Conservation (phyloP, 2,888 invertebrate species). For the Nomada hirtipes region DNA sequence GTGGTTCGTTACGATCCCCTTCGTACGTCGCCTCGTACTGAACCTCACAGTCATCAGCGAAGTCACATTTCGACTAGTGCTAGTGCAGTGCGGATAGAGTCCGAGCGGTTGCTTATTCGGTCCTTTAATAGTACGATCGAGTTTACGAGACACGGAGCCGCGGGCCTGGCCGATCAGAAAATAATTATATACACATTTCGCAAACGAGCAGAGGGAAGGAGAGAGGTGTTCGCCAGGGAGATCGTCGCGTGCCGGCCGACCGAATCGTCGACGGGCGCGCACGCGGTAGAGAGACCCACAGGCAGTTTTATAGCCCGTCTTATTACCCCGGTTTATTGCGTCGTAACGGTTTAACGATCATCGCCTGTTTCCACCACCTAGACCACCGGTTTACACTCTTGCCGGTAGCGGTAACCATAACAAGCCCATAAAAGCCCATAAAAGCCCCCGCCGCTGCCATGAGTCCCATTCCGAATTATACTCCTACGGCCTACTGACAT, state of each 20-base stretch:
- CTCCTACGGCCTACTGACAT: constrained; percentile 79
- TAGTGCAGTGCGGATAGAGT: constrained; percentile 80
- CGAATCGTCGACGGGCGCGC: constrained; percentile 72
- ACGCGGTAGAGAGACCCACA: constrained; percentile 76
- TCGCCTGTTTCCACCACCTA: constrained; percentile 71
- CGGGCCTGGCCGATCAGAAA: constrained; percentile 45
- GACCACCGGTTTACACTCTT: constrained; percentile 67
- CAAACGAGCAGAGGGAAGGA: constrained; percentile 33
- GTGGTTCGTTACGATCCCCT: constrained; percentile 83
- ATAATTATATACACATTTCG: constrained; percentile 28
- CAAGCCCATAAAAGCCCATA: constrained; percentile 68
- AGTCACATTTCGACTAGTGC: constrained; percentile 80
- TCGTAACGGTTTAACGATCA: constrained; percentile 83
- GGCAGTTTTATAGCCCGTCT: constrained; percentile 81
- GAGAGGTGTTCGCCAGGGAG: constrained; percentile 63
- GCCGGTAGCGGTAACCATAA: constrained; percentile 75
- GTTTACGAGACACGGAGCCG: constrained; percentile 32
- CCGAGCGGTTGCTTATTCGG: constrained; percentile 50
- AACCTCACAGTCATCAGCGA: constrained; percentile 72
- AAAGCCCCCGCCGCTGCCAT: constrained; percentile 76
- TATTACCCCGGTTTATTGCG: constrained; percentile 82
- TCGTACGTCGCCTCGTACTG: constrained; percentile 75
- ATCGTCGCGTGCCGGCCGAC: constrained; percentile 81
- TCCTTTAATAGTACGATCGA: constrained; percentile 47
- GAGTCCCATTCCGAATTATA: constrained; percentile 76